Evolutionary conservation across 2,113 vertebrate genomes (phyloP).

Genomic region (Indri indri): DNA sequence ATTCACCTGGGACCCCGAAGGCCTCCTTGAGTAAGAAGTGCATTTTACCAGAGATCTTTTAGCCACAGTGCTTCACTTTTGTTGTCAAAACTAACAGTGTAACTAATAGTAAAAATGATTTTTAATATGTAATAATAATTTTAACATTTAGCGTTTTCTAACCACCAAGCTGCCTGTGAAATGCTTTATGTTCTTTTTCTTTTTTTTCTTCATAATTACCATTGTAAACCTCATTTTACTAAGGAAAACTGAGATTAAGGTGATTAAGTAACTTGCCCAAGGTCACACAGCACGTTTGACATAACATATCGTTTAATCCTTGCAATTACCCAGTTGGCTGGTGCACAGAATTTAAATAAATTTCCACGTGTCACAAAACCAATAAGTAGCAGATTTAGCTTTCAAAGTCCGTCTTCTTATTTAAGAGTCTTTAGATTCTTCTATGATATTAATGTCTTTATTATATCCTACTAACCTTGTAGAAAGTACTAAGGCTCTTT

Average conservation of each 20-base stretch:
- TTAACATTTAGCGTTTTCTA: not conserved
- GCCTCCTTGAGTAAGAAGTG: not conserved
- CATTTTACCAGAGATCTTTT: not conserved
- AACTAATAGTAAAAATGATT: not conserved
- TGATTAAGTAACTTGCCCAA: constrained; percentile 35
- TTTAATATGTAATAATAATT: not conserved
- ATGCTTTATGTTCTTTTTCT: not conserved
- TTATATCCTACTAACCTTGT: not conserved
- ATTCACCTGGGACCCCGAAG: not conserved
- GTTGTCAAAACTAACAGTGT: not conserved
- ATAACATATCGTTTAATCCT: constrained; percentile 48
- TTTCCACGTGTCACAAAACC: not conserved
- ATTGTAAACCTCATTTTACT: constrained; percentile 22
- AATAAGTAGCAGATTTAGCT: not conserved
- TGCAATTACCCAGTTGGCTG: constrained; percentile 2
- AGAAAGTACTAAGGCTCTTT: not conserved
- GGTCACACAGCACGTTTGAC: constrained; percentile 4
- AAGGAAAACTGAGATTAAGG: constrained; percentile 42
- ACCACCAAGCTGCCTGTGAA: not conserved
- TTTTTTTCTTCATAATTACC: not conserved
- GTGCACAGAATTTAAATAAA: constrained; percentile 44
- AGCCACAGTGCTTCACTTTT: not conserved
- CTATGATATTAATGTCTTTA: not conserved
- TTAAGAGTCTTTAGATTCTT: not conserved
- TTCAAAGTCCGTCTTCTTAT: not conserved